Conservation (phyloP, 2,888 invertebrate genomes). For the Tuta absoluta region DNA sequence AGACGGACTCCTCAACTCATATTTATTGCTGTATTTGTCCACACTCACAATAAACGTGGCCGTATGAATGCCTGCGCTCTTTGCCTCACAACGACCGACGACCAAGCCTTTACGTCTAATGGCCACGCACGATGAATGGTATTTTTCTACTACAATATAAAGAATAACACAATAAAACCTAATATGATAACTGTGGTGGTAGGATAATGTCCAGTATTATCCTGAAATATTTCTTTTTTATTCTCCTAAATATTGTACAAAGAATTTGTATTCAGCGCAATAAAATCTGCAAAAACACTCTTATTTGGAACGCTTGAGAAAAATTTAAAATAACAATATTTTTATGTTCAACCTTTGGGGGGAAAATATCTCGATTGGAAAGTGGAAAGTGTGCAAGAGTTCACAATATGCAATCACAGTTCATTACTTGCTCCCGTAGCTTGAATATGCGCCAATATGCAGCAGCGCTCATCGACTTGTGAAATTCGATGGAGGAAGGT, state of each 20-base stretch:
- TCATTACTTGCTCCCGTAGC: constrained; percentile 35
- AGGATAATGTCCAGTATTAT: constrained; percentile 17
- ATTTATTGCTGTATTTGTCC: constrained; percentile 58
- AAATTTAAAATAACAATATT: not conserved
- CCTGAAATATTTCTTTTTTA: constrained; percentile 12
- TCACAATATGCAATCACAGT: constrained; percentile 36
- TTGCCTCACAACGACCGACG: not conserved
- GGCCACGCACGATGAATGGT: not conserved
- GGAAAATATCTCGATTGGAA: constrained; percentile 2
- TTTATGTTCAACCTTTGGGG: not conserved
- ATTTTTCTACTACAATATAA: constrained; percentile 3
- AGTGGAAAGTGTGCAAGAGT: constrained; percentile 30
- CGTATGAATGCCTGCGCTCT: not conserved
- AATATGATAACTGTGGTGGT: constrained; percentile 7
- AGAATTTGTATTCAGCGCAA: constrained; percentile 8
- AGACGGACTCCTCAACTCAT: constrained; percentile 50
- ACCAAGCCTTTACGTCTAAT: constrained; percentile 18
- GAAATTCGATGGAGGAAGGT: constrained; percentile 43
- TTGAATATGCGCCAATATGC: constrained; percentile 4
- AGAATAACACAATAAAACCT: constrained; percentile 17
- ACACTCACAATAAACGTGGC: constrained; percentile 29
- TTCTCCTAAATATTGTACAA: not conserved
- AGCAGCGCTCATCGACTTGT: constrained; percentile 23
- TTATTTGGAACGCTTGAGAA: not conserved
- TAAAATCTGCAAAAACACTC: not conserved